A percentile compares a stretch with the other conserved stretches of the same genome.
Evolutionary conservation across 2,797 vertebrate species (phyloP).

Genomic region (Sebastes umbrosus): DNA sequence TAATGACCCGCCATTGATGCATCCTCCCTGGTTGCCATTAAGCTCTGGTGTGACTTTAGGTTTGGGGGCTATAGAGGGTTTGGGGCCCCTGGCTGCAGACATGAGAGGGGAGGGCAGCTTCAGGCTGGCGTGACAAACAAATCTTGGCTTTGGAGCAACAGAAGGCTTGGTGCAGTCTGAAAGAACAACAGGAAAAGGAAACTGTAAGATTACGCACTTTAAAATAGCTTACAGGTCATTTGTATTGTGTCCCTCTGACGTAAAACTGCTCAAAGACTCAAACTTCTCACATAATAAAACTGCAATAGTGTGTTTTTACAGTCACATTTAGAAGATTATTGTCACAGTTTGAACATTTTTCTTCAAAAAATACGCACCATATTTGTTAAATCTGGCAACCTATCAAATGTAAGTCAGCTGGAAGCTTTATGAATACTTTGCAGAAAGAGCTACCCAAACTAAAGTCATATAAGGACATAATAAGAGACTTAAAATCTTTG

Average conservation of each 20-base stretch:
- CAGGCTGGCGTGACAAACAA: constrained; percentile 79
- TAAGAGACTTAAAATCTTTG: neutral
- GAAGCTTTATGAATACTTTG: neutral
- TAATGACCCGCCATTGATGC: constrained; percentile 74
- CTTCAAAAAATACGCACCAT: neutral
- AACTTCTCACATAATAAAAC: neutral
- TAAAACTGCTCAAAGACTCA: constrained; percentile 32
- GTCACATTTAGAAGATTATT: neutral
- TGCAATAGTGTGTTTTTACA: neutral
- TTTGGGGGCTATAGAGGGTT: constrained; percentile 91
- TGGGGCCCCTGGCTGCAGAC: constrained; percentile 87
- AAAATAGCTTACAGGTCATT: constrained; percentile 74
- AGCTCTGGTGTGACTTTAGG: constrained; percentile 82
- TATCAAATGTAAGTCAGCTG: neutral
- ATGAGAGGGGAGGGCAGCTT: constrained; percentile 80
- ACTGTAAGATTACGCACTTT: constrained; percentile 76
- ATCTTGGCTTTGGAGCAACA: constrained; percentile 89
- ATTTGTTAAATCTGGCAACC: neutral
- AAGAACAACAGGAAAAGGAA: constrained; percentile 83
- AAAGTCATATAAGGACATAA: neutral
- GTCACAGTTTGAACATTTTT: neutral
- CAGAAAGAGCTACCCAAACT: neutral
- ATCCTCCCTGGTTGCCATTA: constrained; percentile 80
- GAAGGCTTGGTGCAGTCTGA: constrained; percentile 90
- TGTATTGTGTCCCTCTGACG: constrained; percentile 62